Evolutionary conservation across 2,888 invertebrate species (phyloP).

Genomic region (Cotesia congregata): DNA sequence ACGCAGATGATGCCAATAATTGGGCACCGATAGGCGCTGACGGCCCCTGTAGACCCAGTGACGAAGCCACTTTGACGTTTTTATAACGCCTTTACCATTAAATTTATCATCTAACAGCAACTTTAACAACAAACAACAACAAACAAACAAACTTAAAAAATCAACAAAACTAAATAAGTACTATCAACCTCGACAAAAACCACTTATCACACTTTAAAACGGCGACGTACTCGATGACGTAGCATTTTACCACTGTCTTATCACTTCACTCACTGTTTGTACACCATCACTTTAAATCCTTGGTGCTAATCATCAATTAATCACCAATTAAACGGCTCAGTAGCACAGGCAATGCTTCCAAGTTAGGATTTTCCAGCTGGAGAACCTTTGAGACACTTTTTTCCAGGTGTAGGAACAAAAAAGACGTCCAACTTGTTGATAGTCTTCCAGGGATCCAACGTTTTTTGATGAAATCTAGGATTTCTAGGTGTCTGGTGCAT

Average conservation of each 20-base stretch:
- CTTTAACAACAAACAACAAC: conserved; percentile 39
- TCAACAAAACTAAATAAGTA: conserved; percentile 23
- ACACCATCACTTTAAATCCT: not conserved
- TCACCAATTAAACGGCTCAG: not conserved
- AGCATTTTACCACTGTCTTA: conserved; percentile 51
- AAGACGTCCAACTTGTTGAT: too few relatives aligned
- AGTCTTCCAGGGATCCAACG: too few relatives aligned
- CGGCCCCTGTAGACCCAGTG: conserved; percentile 71
- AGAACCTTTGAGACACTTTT: too few relatives aligned
- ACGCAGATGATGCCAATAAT: conserved; percentile 60
- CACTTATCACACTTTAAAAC: conserved; percentile 32
- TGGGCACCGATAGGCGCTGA: conserved; percentile 70
- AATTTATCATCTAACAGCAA: conserved; percentile 31
- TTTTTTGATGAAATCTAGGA: too few relatives aligned
- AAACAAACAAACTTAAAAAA: conserved; percentile 21
- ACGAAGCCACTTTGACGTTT: conserved; percentile 71
- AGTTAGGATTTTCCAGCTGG: too few relatives aligned
- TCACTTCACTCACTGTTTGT: not conserved
- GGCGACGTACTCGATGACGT: conserved; percentile 55
- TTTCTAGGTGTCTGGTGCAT: too few relatives aligned
- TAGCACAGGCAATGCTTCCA: too few relatives aligned
- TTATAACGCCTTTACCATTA: conserved; percentile 53
- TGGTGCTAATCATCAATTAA: not conserved
- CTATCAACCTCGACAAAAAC: not conserved
- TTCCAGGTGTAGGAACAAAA: too few relatives aligned